Evolutionary conservation across 1,140 invertebrate species (phyloP).

Genomic region (Brachionus manjavacas): DNA sequence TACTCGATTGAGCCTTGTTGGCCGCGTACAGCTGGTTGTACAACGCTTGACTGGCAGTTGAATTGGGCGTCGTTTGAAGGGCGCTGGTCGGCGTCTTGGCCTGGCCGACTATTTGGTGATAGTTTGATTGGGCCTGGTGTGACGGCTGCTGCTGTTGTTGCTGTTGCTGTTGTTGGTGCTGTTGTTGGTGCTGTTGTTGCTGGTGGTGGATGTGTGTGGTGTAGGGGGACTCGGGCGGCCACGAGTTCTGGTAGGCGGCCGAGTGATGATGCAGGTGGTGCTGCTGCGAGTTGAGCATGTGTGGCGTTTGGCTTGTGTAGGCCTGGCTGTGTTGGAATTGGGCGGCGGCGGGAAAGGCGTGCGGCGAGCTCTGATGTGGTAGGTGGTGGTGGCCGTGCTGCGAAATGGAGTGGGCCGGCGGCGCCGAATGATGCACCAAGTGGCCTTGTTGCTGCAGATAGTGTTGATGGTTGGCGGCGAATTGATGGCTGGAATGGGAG

Average conservation of each 20-base stretch:
- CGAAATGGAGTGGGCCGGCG: not conserved
- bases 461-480: not conserved
- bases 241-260: not conserved
- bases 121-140: not conserved
- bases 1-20: not conserved
- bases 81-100: not conserved
- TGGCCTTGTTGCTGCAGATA: not conserved
- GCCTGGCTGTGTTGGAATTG: not conserved
- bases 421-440: not conserved
- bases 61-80: slow-evolving; percentile 11
- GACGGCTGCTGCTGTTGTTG: not conserved
- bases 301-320: not conserved
- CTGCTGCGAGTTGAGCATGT: not conserved
- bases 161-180: not conserved
- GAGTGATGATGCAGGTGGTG: not conserved
- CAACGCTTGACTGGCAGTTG: not conserved
- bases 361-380: not conserved
- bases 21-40: slow-evolving; percentile 1
- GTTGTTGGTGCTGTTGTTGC: not conserved
- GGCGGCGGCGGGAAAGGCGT: not conserved
- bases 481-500: not conserved
- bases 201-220: not conserved
- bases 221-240: not conserved
- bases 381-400: not conserved
- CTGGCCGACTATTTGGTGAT: slow-evolving; percentile 28